Base-by-base conservation (phyloP, 2,797 vertebrate species). In the Brachyalestes nurse region DNA sequence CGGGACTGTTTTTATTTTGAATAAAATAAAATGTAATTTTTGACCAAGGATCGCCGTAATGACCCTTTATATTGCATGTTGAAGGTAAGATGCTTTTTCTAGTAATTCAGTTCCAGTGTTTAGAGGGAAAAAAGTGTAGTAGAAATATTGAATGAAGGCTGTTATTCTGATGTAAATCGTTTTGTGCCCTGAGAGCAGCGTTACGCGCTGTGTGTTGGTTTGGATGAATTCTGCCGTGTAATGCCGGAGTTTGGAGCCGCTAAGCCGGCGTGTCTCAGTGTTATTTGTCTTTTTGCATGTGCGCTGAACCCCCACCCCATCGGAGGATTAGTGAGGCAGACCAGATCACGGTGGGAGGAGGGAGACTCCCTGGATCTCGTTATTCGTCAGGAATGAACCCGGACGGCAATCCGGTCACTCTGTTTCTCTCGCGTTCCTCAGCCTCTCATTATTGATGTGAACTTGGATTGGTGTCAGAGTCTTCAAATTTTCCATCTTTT, bases 351-450 rank as follows among this genome's bases (percentile, higher is more conserved):
- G 83, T 7, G 57, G 21, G 53, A 55, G 53, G 53, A 19, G 64
- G 79, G 82, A 86, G 83, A 87, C 88, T 89, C 86, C 87, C 88
- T 83, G 74, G 66, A 89, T 90, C 87, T 83, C 66, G 79, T 89
- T 40, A 91, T 89, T 88, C 82, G 79, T 70, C 81, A 85, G 84
- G 82, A 91, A 86, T 87, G 88, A 90, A 78, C 76, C 69, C 75
- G 86, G 86, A 73, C 73, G 13, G 34, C 0, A 7, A 19, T 40
- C 34, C 64, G 28, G 25, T 14, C 57, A 9, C 57, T 23, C 53
- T n/a, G 53, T 23, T 9, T 1, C 58, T 60, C 58, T 25, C 1
- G 19, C 19, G 6, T n/a, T 55, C 53, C 7, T 19, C 0, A 58
- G 19, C 17, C 19, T 58, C 19, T 55, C 6, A 45, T 60, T 40